A percentile compares a stretch with the other conserved stretches of the same genome.
Evolutionary conservation across 2,797 vertebrate genomes (phyloP).

Genomic region (Lateolabrax maculatus): DNA sequence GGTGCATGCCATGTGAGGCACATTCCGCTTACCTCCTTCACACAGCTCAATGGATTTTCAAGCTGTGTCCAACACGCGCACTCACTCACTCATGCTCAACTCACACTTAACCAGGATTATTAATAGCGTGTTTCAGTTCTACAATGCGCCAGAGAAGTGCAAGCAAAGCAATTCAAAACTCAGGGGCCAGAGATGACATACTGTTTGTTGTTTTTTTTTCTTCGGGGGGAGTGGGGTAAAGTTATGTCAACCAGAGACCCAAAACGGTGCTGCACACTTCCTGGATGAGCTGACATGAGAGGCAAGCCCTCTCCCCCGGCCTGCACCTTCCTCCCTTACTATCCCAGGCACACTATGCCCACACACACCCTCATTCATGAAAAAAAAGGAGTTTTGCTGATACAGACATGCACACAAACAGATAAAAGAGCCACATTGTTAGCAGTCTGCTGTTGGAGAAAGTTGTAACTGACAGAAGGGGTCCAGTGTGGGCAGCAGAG

Average conservation of each 20-base stretch:
- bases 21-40: constrained; percentile 62
- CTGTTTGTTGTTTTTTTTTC: constrained; percentile 20
- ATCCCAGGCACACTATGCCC: constrained; percentile 29
- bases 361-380: constrained; percentile 52
- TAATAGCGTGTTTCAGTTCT: constrained; percentile 82
- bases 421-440: constrained; percentile 66
- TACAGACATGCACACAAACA: constrained; percentile 46
- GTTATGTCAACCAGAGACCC: constrained; percentile 63
- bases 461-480: constrained; percentile 66
- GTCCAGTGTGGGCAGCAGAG: constrained; percentile 63
- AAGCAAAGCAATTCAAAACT: constrained; percentile 69
- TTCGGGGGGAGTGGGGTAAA: constrained; percentile 22
- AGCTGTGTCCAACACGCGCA: constrained; percentile 63
- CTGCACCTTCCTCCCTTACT: constrained; percentile 20
- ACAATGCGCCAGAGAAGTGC: constrained; percentile 76
- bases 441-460: constrained; percentile 65
- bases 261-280: constrained; percentile 41
- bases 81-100: constrained; percentile 53
- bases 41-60: constrained; percentile 74
- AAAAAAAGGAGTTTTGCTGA: constrained; percentile 52
- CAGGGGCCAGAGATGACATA: constrained; percentile 68
- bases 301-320: background rate
- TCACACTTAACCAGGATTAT: constrained; percentile 62
- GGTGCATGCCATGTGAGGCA: constrained; percentile 70
- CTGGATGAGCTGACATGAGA: constrained; percentile 45